phyloP scores from a whole-genome alignment of 2,113 vertebrate genomes.

The Alligator mississippiensis region DNA sequence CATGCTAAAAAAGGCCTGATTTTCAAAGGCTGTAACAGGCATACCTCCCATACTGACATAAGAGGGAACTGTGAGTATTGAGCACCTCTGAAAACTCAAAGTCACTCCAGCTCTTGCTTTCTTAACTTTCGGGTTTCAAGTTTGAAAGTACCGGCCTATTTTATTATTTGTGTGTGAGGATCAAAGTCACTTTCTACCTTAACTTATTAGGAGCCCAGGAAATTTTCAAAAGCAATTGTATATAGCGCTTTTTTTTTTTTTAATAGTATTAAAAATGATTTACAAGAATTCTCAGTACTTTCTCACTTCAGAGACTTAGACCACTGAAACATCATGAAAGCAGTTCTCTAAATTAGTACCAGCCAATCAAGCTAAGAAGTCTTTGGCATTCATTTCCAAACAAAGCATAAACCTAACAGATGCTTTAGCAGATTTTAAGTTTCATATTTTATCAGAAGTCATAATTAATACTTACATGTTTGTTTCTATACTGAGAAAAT shows the following conservation, averaged over 20 bases:
- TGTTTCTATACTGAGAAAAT: conserved; percentile 88
- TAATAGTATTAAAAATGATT: background rate
- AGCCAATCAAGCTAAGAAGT: conserved; percentile 24
- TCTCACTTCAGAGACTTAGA: background rate
- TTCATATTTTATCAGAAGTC: conserved; percentile 61
- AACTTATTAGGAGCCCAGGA: background rate
- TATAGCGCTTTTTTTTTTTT: background rate
- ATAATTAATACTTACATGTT: conserved; percentile 83
- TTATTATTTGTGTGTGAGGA: accelerated
- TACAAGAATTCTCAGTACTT: background rate
- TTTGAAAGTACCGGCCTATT: background rate
- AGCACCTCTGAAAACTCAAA: background rate
- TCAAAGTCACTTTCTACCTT: background rate
- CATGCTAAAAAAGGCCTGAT: background rate
- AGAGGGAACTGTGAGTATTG: accelerated
- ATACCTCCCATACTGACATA: background rate
- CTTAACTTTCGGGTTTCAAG: background rate
- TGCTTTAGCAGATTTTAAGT: conserved; percentile 51
- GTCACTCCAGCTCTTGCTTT: background rate
- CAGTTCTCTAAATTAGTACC: conserved; percentile 26
- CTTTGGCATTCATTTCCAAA: conserved; percentile 13
- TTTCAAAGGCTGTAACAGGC: background rate
- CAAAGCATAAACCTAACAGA: conserved; percentile 25
- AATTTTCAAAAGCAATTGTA: background rate
- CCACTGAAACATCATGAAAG: background rate